A percentile compares a stretch with the other conserved stretches of the same genome.
Evolutionary conservation across 2,888 invertebrate species (phyloP).

Genomic region (Andricus quercusramuli): DNA sequence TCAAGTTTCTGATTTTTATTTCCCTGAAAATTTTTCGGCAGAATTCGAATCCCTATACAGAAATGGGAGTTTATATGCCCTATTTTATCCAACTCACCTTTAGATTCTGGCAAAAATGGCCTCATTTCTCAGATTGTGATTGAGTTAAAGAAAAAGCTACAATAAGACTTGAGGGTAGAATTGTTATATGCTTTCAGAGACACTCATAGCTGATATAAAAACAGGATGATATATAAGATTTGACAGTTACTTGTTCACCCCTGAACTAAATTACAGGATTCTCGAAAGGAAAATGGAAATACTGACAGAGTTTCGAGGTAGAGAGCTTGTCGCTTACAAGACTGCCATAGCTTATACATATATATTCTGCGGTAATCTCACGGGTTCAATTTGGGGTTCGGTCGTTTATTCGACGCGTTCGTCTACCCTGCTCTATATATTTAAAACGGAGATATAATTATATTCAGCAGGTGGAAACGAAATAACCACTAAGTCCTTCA

Average conservation of each 20-base stretch:
- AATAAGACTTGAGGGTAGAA: neutral
- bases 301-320: neutral
- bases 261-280: neutral
- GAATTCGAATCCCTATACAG: too few relatives aligned
- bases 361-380: conserved; percentile 29
- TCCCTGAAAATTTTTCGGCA: too few relatives aligned
- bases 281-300: neutral
- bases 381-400: conserved; percentile 28
- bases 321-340: neutral
- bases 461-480: conserved; percentile 21
- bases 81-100: too few relatives aligned
- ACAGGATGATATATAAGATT: conserved; percentile 1
- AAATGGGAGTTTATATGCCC: too few relatives aligned
- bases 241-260: neutral
- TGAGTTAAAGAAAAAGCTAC: neutral
- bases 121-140: neutral
- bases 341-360: conserved; percentile 3
- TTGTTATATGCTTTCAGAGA: neutral
- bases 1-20: too few relatives aligned
- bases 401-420: conserved; percentile 10
- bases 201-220: neutral
- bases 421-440: conserved; percentile 8
- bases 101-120: neutral
- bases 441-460: conserved; percentile 28
- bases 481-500: conserved; percentile 26